Evolutionary conservation across 2,113 vertebrate genomes (phyloP).

Genomic region (Baryphthengus martii): DNA sequence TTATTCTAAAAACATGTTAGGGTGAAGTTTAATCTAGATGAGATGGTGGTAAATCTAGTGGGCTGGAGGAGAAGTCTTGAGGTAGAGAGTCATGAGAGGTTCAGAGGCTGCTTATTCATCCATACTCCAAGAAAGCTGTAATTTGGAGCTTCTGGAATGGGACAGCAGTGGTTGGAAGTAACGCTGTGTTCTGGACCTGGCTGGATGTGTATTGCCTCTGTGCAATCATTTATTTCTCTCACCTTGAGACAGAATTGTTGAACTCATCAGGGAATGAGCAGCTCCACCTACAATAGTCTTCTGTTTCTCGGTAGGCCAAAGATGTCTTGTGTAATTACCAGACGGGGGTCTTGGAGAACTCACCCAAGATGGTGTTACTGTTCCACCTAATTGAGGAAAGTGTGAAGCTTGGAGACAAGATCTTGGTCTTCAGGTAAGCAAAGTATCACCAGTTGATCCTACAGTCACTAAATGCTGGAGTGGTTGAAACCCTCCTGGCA

Average conservation of each 20-base stretch:
- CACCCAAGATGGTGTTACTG: conserved; percentile 96
- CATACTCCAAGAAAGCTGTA: not conserved
- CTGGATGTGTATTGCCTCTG: not conserved
- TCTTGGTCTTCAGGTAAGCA: conserved; percentile 93
- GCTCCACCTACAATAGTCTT: conserved; percentile 14
- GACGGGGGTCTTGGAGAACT: conserved; percentile 90
- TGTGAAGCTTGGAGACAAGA: conserved; percentile 89
- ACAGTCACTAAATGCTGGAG: not conserved
- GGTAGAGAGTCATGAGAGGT: not conserved
- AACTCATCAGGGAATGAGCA: not conserved
- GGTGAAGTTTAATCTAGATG: not conserved
- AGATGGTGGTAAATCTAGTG: not conserved
- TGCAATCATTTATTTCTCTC: not conserved
- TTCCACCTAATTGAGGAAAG: conserved; percentile 96
- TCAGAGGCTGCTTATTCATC: not conserved
- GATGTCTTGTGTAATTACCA: conserved; percentile 91
- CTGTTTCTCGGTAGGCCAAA: conserved; percentile 82
- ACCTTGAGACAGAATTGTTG: not conserved
- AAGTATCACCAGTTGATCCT: not conserved
- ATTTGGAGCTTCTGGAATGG: not conserved
- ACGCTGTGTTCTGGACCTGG: not conserved
- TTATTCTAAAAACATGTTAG: not conserved
- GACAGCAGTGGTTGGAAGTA: not conserved
- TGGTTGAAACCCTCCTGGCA: not conserved
- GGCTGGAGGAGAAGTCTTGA: not conserved